phyloP scores from a whole-genome alignment of 2,113 vertebrate genomes.

The Grantiella picta region DNA sequence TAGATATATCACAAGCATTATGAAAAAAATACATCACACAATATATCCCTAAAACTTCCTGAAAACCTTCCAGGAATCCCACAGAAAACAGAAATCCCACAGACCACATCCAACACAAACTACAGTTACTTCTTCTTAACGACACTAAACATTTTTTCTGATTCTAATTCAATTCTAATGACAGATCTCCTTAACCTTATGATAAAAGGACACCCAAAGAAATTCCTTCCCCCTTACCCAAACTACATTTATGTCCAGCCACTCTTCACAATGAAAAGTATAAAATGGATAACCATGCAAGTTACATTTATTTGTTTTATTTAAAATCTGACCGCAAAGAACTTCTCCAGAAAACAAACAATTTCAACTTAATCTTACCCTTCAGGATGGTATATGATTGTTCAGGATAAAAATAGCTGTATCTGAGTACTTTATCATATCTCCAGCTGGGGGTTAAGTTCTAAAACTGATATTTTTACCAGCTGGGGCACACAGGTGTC shows the following conservation, averaged over 20 bases:
- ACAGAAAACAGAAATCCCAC: not conserved
- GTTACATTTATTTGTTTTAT: not conserved
- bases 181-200: not conserved
- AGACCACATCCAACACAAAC: not conserved
- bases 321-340: not conserved
- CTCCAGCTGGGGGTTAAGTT: not conserved
- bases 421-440: not conserved
- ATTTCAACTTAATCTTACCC: not conserved
- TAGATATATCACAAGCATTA: not conserved
- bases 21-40: not conserved
- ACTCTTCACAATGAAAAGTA: not conserved
- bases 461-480: not conserved
- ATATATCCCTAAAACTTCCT: not conserved
- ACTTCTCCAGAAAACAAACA: not conserved
- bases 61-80: not conserved
- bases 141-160: not conserved
- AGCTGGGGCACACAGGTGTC: not conserved
- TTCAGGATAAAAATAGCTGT: constrained; percentile 18
- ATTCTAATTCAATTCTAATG: not conserved
- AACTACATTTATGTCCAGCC: not conserved
- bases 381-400: not conserved
- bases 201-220: not conserved
- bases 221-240: not conserved
- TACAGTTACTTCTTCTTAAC: not conserved
- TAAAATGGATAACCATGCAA: not conserved